Base-by-base conservation (phyloP, 2,797 vertebrate genomes). In the Luscinia megarhynchos region DNA sequence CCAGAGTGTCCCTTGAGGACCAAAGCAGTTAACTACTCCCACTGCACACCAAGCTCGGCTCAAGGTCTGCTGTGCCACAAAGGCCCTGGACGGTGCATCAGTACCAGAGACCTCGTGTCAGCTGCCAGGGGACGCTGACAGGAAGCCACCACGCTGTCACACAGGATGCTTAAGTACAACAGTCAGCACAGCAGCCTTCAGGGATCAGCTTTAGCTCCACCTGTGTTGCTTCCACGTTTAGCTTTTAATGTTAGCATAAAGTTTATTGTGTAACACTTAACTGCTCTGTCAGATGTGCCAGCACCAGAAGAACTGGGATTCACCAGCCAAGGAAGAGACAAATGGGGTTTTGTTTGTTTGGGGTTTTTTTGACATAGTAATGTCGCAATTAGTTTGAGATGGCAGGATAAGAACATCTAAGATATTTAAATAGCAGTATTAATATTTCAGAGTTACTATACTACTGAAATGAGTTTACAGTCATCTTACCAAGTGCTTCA, bases 361-460 rank as follows among this genome's bases (percentile, higher is more conserved):
- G 80, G 70, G 2, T 64, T 67, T 95, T 93, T 90, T 94, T 87
- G 76, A 95, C 94, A 94, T 84, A 96, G 95, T 94, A 94, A 96
- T 96, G 95, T 95, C 94, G 7, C 96, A 96, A 96, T 96, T 97
- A 96, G 93, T 72, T 95, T 93, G 76, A 95, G 95, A 97, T 96
- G 81, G 87, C 50, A 91, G 69, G 96, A 95, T 97, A 96, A 95
- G 90, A 95, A 97, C 92, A 89, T 95, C 94, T 95, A 90, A 97
- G 94, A 51, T 90, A 95, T 92, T 95, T 90, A 95, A 94, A 96
- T 84, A 79, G 84, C 57, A 89, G 61, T 73, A 83, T 96, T 95
- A 95, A 90, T 94, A 95, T 93, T 96, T 93, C 90, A 94, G 84
- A 95, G 59, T 80, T 93, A 88, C 93, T 93, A 20, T 24, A 90